A percentile compares a stretch with the other conserved stretches of the same genome.
phyloP scores from a whole-genome alignment of 2,113 vertebrate genomes.

The Glaucidium brasilianum region DNA sequence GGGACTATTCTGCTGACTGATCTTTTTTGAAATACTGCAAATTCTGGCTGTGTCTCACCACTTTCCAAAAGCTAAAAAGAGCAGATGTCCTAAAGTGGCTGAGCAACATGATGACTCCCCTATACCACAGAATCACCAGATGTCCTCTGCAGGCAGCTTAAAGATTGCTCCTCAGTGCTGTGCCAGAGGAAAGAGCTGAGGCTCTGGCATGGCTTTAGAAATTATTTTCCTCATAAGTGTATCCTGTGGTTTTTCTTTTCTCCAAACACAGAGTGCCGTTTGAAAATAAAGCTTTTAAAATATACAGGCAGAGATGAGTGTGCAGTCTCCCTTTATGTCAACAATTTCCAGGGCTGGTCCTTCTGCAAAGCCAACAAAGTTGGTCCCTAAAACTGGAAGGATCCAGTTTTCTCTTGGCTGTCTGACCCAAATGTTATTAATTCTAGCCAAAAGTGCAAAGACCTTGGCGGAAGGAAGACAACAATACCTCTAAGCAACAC shows the following conservation, averaged over 20 bases:
- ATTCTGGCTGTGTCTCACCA: neutral
- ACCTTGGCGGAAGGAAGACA: neutral
- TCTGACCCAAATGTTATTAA: neutral
- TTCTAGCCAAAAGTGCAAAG: neutral
- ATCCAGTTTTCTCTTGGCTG: neutral
- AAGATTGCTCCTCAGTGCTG: neutral
- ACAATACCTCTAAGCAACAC: neutral
- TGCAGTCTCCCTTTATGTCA: neutral
- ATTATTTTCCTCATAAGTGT: slow-evolving; percentile 8
- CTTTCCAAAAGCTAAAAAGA: slow-evolving; percentile 1
- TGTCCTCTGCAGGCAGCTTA: slow-evolving; percentile 31
- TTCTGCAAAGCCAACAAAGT: neutral
- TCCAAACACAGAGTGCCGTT: neutral
- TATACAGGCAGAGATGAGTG: neutral
- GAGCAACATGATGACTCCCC: neutral
- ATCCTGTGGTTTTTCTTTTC: slow-evolving; percentile 26
- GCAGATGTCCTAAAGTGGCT: slow-evolving; percentile 36
- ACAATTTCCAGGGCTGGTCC: neutral
- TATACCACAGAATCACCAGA: slow-evolving; percentile 24
- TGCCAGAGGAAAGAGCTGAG: neutral
- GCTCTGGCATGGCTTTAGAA: slow-evolving; percentile 26
- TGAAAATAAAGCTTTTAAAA: slow-evolving; percentile 37
- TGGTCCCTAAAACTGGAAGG: neutral
- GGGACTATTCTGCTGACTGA: slow-evolving; percentile 13
- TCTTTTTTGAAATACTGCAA: neutral